A percentile compares a stretch with the other conserved stretches of the same genome.
Conservation (phyloP, 1,140 invertebrate species). For the Anagrus nilaparvatae region DNA sequence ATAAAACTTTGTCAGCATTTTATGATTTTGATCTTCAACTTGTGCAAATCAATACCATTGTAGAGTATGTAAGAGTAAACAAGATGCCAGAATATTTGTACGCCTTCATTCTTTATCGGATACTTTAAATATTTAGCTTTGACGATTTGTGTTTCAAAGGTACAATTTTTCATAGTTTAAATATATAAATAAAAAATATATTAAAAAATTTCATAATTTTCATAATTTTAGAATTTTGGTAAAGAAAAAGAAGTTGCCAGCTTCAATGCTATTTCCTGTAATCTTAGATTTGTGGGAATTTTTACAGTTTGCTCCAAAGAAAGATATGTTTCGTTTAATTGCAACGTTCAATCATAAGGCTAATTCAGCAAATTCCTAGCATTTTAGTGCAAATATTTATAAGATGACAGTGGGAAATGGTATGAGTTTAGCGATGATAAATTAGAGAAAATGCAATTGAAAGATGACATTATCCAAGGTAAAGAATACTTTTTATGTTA, state of each 20-base stretch:
- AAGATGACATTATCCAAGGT: conserved; percentile 31
- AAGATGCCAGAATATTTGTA: conserved; percentile 54
- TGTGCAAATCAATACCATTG: conserved; percentile 58
- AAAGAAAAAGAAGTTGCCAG: conserved; percentile 59
- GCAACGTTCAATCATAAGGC: conserved; percentile 61
- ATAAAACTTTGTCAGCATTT: conserved; percentile 49
- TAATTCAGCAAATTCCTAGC: conserved; percentile 57
- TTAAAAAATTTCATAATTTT: conserved; percentile 10
- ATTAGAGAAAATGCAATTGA: conserved; percentile 50
- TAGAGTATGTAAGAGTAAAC: conserved; percentile 48
- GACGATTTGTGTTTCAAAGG: conserved; percentile 60
- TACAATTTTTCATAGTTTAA: conserved; percentile 24
- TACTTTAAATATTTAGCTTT: conserved; percentile 60
- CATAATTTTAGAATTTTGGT: conserved; percentile 44
- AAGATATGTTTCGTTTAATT: conserved; percentile 49
- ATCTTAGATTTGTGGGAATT: conserved; percentile 55
- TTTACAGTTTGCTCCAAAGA: conserved; percentile 31
- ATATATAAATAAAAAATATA: conserved; percentile 7
- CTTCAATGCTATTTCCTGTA: conserved; percentile 56
- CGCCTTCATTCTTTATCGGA: conserved; percentile 50
- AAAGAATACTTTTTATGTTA: conserved; percentile 8
- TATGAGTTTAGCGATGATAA: conserved; percentile 62
- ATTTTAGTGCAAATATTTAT: conserved; percentile 53
- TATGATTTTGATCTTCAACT: conserved; percentile 60
- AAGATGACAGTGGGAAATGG: conserved; percentile 46